These are phyloP conservation scores for Vollenhovia emeryi DNA, from an alignment of 1,140 invertebrate genomes.

Conservation along the genomic window DNA sequence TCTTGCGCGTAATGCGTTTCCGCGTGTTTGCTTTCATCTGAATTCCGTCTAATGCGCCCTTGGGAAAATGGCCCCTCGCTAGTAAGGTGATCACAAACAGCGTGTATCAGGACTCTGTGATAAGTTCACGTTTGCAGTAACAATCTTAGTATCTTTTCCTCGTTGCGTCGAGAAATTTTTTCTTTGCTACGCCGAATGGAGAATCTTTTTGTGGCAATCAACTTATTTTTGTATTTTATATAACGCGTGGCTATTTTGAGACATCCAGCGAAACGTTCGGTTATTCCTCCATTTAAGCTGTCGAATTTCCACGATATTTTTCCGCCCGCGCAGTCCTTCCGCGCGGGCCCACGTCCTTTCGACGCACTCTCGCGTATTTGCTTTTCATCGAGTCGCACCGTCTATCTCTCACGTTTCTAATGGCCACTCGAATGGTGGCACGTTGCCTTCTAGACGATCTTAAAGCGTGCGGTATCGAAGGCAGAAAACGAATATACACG, in stretches of 20 bases:
- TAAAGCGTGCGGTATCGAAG: slow-evolving; percentile 59
- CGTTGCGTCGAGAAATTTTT: background rate
- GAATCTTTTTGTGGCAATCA: background rate
- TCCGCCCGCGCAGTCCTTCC: slow-evolving; percentile 15
- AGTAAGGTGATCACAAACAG: background rate
- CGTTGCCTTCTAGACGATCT: slow-evolving; percentile 58
- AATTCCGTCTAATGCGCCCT: slow-evolving; percentile 52
- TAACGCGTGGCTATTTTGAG: background rate
- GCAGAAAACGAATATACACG: slow-evolving; percentile 49
- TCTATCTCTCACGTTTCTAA: slow-evolving; percentile 49
- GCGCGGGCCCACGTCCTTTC: background rate
- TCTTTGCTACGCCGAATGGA: background rate
- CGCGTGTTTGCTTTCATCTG: slow-evolving; percentile 54
- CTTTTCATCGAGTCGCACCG: slow-evolving; percentile 47
- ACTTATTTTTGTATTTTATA: background rate
- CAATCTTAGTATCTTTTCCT: slow-evolving; percentile 12
- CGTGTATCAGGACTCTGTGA: slow-evolving; percentile 11
- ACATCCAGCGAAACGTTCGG: background rate
- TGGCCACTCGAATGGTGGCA: slow-evolving; percentile 48
- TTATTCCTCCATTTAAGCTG: slow-evolving; percentile 19
- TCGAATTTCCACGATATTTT: slow-evolving; percentile 44
- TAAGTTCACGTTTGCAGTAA: slow-evolving; percentile 11
- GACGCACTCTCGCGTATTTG: slow-evolving; percentile 43
- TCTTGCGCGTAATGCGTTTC: slow-evolving; percentile 43
- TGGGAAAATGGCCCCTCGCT: slow-evolving; percentile 40